phyloP scores from a whole-genome alignment of 1,140 invertebrate species.

The Nylanderia fulva region DNA sequence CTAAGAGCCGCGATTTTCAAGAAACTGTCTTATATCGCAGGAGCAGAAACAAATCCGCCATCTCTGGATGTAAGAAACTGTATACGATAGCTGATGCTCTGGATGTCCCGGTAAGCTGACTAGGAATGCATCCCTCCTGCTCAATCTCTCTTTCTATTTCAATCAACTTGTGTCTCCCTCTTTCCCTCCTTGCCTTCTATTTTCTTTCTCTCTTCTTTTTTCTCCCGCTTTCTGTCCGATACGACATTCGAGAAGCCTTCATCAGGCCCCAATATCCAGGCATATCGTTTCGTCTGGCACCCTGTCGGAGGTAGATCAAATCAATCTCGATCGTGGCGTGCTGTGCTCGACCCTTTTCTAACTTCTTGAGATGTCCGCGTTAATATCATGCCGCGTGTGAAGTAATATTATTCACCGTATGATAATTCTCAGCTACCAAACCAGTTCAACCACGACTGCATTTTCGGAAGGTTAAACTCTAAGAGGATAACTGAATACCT shows the following conservation, averaged over 20 bases:
- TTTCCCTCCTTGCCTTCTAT: neutral
- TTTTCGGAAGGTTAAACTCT: slow-evolving; percentile 13
- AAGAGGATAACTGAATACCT: slow-evolving; percentile 12
- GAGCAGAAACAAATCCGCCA: slow-evolving; percentile 81
- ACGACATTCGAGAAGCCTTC: slow-evolving; percentile 73
- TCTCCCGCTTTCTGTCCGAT: slow-evolving; percentile 26
- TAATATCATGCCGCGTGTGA: slow-evolving; percentile 55
- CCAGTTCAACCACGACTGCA: slow-evolving; percentile 26
- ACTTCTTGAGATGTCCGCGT: slow-evolving; percentile 60
- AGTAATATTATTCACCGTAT: slow-evolving; percentile 54
- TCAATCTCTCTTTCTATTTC: slow-evolving; percentile 61
- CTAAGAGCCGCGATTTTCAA: slow-evolving; percentile 48
- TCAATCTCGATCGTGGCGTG: slow-evolving; percentile 61
- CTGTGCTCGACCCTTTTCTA: slow-evolving; percentile 43
- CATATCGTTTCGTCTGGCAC: slow-evolving; percentile 47
- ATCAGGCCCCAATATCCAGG: slow-evolving; percentile 65
- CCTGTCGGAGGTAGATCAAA: slow-evolving; percentile 61
- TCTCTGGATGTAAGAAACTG: slow-evolving; percentile 79
- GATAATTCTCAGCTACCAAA: slow-evolving; percentile 33
- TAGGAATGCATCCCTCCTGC: slow-evolving; percentile 79
- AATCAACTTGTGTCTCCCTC: slow-evolving; percentile 49
- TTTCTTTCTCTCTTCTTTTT: neutral
- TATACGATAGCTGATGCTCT: slow-evolving; percentile 78
- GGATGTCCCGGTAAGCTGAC: slow-evolving; percentile 80
- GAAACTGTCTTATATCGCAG: slow-evolving; percentile 23